Conservation (phyloP, 2,797 vertebrate genomes). For the Spinibarbus caldwelli region DNA sequence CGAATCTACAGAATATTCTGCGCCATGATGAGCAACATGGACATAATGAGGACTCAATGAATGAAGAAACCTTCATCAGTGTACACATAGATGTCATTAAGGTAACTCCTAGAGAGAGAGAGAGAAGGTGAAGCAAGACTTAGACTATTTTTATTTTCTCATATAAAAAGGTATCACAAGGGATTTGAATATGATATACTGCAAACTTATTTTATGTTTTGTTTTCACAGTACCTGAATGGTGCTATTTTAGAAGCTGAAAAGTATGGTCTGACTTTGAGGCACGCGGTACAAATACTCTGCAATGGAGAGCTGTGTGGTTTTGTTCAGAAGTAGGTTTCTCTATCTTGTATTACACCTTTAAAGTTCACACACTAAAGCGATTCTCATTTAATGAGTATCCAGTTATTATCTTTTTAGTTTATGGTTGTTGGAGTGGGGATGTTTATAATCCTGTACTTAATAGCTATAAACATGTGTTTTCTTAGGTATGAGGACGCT, state of each 20-base stretch:
- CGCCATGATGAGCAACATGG: background rate
- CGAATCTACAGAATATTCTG: constrained; percentile 58
- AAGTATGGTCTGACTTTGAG: constrained; percentile 44
- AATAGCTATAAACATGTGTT: constrained; percentile 14
- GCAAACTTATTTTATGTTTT: background rate
- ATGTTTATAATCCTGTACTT: background rate
- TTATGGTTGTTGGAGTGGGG: background rate
- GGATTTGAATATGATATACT: background rate
- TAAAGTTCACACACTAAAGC: background rate
- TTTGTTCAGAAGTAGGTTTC: constrained; percentile 67
- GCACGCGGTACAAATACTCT: constrained; percentile 50
- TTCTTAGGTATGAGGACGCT: constrained; percentile 60
- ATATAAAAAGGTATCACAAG: background rate
- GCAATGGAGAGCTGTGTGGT: constrained; percentile 61
- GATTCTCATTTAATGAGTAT: background rate
- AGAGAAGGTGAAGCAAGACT: background rate
- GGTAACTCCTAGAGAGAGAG: constrained; percentile 57
- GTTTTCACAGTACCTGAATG: constrained; percentile 61
- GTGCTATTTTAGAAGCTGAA: background rate
- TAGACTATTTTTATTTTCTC: background rate
- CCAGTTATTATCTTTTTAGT: background rate
- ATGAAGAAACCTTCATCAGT: constrained; percentile 62
- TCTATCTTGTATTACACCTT: background rate
- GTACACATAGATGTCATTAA: constrained; percentile 69
- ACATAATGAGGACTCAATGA: background rate